Base-by-base conservation (phyloP, 2,888 invertebrate species). In the Platypus cylindrus region DNA sequence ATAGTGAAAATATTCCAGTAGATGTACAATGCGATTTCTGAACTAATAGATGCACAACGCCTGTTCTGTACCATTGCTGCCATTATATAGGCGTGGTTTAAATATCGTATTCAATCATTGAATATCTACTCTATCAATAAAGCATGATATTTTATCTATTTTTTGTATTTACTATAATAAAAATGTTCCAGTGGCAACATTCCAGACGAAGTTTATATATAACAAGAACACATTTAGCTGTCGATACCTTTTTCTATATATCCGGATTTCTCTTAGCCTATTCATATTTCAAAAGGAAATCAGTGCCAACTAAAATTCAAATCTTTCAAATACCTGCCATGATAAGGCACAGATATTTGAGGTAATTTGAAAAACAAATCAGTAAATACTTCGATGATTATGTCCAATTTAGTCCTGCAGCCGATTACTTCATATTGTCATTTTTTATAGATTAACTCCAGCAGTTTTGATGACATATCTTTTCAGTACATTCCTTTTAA, bases 171-270 rank as follows among this genome's bases (percentile, higher is more conserved):
- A n/a, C n/a, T n/a, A n/a, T n/a, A 20, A 20, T 20, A 5, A 20
- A 20, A 9, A 7, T 20, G 20, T 20, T 20, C 20, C 20, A 20
- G 20, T 20, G 9, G 5, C 20, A 20, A 9, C 9, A 9, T 5
- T 5, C 20, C 20, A 20, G 20, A 7, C 20, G 20, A 5, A 7
- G 5, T 20, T 24, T 28, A 15, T 55, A 53, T 34, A 34, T 54
- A 15, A 47, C 61, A 54, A 45, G 53, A 51, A 70, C 61, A 44
- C 45, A 68, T 1, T 58, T 73, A 3, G 67, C 71, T 1, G 77
- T 78, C 1, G 77, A 78, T 38, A 71, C 76, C 0, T 78, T 78
- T 54, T 74, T 77, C 50, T 61, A 70, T 29, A 56, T 78, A 44
- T 72, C 73, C 43, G 76, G 77, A 2, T 56, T 77, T 32, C 53